Percentiles rank a stretch among this genome's conserved stretches.
phyloP scores from a whole-genome alignment of 2,113 vertebrate genomes.

The Canis aureus region DNA sequence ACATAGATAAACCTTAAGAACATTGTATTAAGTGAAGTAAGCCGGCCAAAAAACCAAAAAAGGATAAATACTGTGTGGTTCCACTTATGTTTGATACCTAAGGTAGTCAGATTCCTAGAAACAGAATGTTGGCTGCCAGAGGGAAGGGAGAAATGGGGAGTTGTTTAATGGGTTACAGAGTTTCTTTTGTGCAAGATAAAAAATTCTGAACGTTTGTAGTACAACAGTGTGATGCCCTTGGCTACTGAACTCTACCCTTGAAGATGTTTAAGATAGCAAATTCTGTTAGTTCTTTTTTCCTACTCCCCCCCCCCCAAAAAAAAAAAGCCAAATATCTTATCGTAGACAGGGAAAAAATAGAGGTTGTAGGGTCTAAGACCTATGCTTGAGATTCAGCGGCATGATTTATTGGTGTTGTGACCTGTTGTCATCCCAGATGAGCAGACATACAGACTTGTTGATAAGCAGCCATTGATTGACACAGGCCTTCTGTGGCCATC shows the following conservation, averaged over 20 bases:
- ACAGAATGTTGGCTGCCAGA: not conserved
- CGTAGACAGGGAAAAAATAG: not conserved
- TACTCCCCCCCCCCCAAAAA: not conserved
- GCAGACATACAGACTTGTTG: not conserved
- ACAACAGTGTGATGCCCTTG: not conserved
- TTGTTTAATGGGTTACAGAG: not conserved
- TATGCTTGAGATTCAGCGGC: not conserved
- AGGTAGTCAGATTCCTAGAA: not conserved
- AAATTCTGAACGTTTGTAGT: not conserved
- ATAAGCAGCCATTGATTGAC: not conserved
- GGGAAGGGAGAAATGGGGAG: not conserved
- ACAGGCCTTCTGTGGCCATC: not conserved
- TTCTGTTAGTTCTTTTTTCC: not conserved
- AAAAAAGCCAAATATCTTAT: not conserved
- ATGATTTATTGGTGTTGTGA: not conserved
- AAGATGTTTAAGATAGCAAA: not conserved
- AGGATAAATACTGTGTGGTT: not conserved
- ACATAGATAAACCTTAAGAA: not conserved
- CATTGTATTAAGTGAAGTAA: not conserved
- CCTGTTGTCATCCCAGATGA: not conserved
- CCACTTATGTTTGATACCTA: not conserved
- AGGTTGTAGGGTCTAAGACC: not conserved
- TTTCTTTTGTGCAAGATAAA: constrained; percentile 30
- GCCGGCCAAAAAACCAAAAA: not conserved
- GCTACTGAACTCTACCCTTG: not conserved